phyloP scores from a whole-genome alignment of 2,888 invertebrate species.

The Druceiella hillmani region DNA sequence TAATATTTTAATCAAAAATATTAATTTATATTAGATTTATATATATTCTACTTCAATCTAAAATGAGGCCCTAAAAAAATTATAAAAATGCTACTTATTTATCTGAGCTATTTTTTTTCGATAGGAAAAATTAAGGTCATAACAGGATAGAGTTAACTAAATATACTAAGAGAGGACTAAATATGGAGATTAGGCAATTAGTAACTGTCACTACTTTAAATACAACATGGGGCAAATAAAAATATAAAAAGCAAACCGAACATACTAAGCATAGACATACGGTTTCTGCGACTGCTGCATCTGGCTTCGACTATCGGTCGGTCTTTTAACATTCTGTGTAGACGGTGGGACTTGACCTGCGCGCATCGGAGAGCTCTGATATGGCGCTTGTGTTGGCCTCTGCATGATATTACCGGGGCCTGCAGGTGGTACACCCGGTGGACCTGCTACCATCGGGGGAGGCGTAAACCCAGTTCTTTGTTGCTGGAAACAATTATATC shows the following conservation, averaged over 20 bases:
- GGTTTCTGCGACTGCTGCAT: constrained; percentile 59
- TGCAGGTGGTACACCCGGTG: constrained; percentile 31
- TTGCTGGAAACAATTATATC: constrained; percentile 40
- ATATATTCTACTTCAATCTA: too few relatives aligned
- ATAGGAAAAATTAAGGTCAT: too few relatives aligned
- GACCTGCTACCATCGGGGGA: constrained; percentile 54
- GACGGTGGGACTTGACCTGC: constrained; percentile 53
- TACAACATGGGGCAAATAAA: constrained; percentile 12
- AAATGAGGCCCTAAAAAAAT: too few relatives aligned
- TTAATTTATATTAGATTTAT: too few relatives aligned
- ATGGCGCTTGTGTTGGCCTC: constrained; percentile 45
- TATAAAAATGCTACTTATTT: too few relatives aligned
- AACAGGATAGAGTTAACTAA: too few relatives aligned
- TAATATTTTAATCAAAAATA: too few relatives aligned
- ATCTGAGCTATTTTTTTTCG: too few relatives aligned
- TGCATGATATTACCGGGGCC: constrained; percentile 53
- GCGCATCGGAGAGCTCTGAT: constrained; percentile 45
- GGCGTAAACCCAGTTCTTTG: constrained; percentile 66
- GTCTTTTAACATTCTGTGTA: constrained; percentile 55
- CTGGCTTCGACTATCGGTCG: constrained; percentile 51
- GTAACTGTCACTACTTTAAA: too few relatives aligned
- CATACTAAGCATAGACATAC: constrained; percentile 33
- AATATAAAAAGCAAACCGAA: constrained; percentile 15
- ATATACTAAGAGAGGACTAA: too few relatives aligned
- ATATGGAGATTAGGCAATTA: too few relatives aligned